Evolutionary conservation across 2,888 invertebrate genomes (phyloP).

Genomic region (Allophyes oxyacanthae): DNA sequence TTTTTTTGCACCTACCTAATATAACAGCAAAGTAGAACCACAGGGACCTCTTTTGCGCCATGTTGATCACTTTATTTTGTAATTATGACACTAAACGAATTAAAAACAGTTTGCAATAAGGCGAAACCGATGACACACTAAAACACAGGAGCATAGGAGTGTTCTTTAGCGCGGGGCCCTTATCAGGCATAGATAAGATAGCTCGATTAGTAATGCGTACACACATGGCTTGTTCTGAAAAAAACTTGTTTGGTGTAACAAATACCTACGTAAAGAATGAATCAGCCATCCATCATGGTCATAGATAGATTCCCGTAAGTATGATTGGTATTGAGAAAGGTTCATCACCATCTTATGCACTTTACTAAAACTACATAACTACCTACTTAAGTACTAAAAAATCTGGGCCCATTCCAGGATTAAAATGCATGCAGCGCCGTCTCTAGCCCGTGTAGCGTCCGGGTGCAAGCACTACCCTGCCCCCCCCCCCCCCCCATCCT

Average conservation of each 20-base stretch:
- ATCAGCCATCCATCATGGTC: neutral
- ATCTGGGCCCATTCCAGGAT: too few species aligned
- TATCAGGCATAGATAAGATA: conserved; percentile 84
- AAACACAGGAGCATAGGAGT: conserved; percentile 69
- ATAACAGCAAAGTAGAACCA: conserved; percentile 87
- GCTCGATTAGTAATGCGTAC: conserved; percentile 71
- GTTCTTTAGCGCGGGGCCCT: conserved; percentile 64
- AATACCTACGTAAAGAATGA: neutral
- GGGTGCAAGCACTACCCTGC: too few species aligned
- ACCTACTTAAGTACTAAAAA: too few species aligned
- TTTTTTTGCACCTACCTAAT: conserved; percentile 77
- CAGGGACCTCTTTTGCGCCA: conserved; percentile 78
- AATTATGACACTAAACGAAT: conserved; percentile 52
- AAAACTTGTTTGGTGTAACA: neutral
- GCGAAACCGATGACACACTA: conserved; percentile 65
- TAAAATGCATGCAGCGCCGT: too few species aligned
- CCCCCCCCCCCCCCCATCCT: too few species aligned
- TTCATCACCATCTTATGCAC: too few species aligned
- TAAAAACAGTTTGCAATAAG: conserved; percentile 55
- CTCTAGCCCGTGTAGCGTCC: too few species aligned
- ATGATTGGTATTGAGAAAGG: too few species aligned
- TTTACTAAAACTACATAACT: too few species aligned
- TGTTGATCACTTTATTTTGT: conserved; percentile 65
- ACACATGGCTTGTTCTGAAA: conserved; percentile 30
- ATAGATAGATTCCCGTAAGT: too few species aligned